Conservation (phyloP, 2,797 vertebrate genomes). For the Poecilia wingei region DNA sequence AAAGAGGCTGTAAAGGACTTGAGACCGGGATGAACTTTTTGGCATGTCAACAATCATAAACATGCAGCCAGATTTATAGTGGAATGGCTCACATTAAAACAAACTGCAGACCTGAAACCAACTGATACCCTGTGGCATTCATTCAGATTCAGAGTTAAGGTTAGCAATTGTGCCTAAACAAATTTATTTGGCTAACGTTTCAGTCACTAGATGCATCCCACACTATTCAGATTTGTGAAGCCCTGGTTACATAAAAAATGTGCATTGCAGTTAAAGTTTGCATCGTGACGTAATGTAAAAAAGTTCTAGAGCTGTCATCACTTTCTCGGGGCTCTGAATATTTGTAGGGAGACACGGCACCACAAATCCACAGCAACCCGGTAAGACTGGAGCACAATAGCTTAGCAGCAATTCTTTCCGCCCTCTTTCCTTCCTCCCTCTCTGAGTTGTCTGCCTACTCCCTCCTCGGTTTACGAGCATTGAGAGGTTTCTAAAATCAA, state of each 20-base stretch:
- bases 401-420: slow-evolving; percentile 26
- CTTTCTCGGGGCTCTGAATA: neutral
- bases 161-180: neutral
- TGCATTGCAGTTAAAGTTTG: neutral
- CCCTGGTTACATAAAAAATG: neutral
- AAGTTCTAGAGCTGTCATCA: neutral
- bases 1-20: neutral
- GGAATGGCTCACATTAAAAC: neutral
- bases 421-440: slow-evolving; percentile 24
- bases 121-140: neutral
- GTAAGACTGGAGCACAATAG: slow-evolving; percentile 15
- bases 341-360: neutral
- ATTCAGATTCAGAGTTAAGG: neutral
- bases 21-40: neutral
- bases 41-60: neutral
- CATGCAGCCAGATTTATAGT: neutral
- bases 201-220: neutral
- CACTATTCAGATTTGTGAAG: neutral
- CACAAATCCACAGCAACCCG: slow-evolving; percentile 12
- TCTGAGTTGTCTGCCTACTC: slow-evolving; percentile 37
- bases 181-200: neutral
- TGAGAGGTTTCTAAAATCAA: slow-evolving; percentile 44
- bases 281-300: neutral
- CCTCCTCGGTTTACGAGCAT: slow-evolving; percentile 39
- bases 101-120: neutral